These are phyloP conservation scores for Bungarus multicinctus DNA, from an alignment of 2,113 vertebrate genomes.

Conservation along the genomic window DNA sequence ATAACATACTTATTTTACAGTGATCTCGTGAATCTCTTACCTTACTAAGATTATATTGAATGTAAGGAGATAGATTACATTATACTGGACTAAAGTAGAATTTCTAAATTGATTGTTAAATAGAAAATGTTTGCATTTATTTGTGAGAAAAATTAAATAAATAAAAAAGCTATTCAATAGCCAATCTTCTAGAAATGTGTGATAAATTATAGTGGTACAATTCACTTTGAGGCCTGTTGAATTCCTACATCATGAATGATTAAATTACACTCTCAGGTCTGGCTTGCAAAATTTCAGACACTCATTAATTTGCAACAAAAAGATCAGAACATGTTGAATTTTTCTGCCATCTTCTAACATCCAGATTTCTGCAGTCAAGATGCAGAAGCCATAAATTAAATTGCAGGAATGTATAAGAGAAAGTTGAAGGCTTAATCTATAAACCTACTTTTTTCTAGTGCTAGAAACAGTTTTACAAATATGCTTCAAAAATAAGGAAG, in stretches of 20 bases:
- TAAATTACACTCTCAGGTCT: background rate
- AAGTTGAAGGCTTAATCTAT: background rate
- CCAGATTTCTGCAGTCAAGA: background rate
- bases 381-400: background rate
- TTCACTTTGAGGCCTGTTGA: background rate
- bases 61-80: background rate
- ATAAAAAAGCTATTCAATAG: background rate
- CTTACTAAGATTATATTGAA: background rate
- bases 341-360: background rate
- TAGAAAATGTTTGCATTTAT: background rate
- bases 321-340: background rate
- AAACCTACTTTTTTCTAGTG: background rate
- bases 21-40: background rate
- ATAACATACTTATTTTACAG: constrained; percentile 7
- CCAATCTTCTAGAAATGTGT: background rate
- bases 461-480: background rate
- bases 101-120: background rate
- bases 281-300: background rate
- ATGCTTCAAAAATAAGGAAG: background rate
- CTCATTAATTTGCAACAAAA: background rate
- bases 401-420: background rate
- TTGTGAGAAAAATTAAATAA: background rate
- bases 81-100: background rate
- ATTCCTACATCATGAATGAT: background rate
- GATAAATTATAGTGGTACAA: background rate